A percentile compares a stretch with the other conserved stretches of the same genome.
These are phyloP conservation scores for Lepus oiostolus DNA, from an alignment of 2,797 vertebrate species.

Conservation along the genomic window DNA sequence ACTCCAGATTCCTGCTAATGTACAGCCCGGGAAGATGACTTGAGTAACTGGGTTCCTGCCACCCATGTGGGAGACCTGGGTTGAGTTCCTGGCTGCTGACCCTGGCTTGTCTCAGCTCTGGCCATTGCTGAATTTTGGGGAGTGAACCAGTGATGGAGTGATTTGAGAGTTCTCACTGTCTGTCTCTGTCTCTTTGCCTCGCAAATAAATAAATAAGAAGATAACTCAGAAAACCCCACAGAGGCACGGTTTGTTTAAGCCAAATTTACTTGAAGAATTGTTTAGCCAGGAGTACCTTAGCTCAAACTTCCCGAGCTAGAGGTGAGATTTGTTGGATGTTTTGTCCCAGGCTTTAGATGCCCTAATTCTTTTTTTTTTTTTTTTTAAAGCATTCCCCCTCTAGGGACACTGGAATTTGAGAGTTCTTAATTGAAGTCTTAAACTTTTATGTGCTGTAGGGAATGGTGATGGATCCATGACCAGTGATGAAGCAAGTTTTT, in stretches of 20 bases:
- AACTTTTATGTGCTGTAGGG: neutral
- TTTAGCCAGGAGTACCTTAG: neutral
- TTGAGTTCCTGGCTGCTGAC: too few species aligned
- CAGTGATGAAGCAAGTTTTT: neutral
- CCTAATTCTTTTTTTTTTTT: neutral
- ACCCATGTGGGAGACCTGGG: too few species aligned
- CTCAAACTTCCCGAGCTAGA: neutral
- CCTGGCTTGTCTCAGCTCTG: too few species aligned
- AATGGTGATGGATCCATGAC: neutral
- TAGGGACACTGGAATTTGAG: neutral
- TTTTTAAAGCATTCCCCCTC: neutral
- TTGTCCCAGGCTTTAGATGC: neutral
- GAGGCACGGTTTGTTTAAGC: neutral
- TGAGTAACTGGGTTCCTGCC: too few species aligned
- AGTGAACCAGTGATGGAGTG: too few species aligned
- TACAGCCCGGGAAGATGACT: too few species aligned
- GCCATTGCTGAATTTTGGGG: too few species aligned
- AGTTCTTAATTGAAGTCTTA: conserved; percentile 34
- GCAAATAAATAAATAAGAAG: too few species aligned
- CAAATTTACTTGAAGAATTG: neutral
- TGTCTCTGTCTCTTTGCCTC: too few species aligned
- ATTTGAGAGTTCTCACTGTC: too few species aligned
- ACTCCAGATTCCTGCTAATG: too few species aligned
- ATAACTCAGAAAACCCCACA: neutral
- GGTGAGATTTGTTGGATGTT: neutral